Conservation (phyloP, 92 coral and sea anemone genomes). For the Zoanthus gigantus region DNA sequence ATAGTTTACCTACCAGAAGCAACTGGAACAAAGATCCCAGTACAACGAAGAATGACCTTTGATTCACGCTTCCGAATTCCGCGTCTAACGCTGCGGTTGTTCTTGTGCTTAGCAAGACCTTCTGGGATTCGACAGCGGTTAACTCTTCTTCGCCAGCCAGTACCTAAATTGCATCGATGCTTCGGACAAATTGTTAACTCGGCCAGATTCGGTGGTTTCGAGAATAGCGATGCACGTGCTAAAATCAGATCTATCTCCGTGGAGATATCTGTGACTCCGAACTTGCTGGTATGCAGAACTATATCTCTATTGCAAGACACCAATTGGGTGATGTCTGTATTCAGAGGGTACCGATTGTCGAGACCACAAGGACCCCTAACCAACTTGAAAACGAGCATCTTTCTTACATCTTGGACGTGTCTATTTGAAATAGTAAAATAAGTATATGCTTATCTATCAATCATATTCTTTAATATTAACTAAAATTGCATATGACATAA, state of each 20-base stretch:
- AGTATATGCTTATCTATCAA: constrained; percentile 19
- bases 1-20: constrained; percentile 26
- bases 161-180: constrained; percentile 23
- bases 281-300: constrained; percentile 19
- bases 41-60: constrained; percentile 36
- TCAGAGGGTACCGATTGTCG: constrained; percentile 35
- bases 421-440: constrained; percentile 29
- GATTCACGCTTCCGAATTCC: constrained; percentile 11
- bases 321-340: constrained; percentile 27
- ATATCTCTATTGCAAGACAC: constrained; percentile 23
- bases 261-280: constrained; percentile 35
- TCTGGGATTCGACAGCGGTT: constrained; percentile 14
- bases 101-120: constrained; percentile 15
- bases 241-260: constrained; percentile 31
- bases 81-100: constrained; percentile 25
- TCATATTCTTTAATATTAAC: constrained; percentile 36
- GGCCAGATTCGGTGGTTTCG: constrained; percentile 31
- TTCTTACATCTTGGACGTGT: constrained; percentile 25
- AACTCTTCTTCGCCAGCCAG: constrained; percentile 26
- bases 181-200: constrained; percentile 28
- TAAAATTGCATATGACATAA: neutral
- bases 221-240: constrained; percentile 16
- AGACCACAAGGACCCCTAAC: constrained; percentile 35
- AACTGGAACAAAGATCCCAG: constrained; percentile 36
- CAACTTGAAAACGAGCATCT: constrained; percentile 25